These are phyloP conservation scores for Fistularia tabacaria DNA, from an alignment of 2,797 vertebrate species.

Conservation along the genomic window DNA sequence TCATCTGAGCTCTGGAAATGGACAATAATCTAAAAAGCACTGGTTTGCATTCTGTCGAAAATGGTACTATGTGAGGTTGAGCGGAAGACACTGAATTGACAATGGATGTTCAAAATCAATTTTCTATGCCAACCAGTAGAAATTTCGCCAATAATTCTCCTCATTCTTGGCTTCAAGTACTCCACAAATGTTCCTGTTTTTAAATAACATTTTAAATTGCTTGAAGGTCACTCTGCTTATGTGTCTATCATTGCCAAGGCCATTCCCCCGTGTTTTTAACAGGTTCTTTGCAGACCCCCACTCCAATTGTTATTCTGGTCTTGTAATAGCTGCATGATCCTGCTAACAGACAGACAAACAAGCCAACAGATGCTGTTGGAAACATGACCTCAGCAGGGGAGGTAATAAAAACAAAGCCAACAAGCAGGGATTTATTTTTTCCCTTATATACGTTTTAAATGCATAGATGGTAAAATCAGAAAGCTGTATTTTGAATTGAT, in stretches of 20 bases:
- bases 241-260: no score
- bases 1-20: neutral
- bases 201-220: constrained; percentile 18
- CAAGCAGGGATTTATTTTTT: constrained; percentile 42
- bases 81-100: neutral
- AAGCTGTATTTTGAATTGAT: constrained; percentile 66
- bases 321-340: no score
- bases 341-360: no score
- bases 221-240: no score
- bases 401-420: constrained; percentile 23
- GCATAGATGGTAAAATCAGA: constrained; percentile 52
- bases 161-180: constrained; percentile 7
- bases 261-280: no score
- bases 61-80: neutral
- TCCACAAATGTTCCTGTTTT: constrained; percentile 46
- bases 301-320: no score
- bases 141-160: neutral
- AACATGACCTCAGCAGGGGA: no score
- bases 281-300: no score
- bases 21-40: neutral
- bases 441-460: constrained; percentile 54
- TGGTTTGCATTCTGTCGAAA: neutral
- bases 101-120: neutral
- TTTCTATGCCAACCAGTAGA: neutral
- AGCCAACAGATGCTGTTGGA: no score